Evolutionary conservation across 1,140 invertebrate species (phyloP).

Genomic region (Cyclina sinensis): DNA sequence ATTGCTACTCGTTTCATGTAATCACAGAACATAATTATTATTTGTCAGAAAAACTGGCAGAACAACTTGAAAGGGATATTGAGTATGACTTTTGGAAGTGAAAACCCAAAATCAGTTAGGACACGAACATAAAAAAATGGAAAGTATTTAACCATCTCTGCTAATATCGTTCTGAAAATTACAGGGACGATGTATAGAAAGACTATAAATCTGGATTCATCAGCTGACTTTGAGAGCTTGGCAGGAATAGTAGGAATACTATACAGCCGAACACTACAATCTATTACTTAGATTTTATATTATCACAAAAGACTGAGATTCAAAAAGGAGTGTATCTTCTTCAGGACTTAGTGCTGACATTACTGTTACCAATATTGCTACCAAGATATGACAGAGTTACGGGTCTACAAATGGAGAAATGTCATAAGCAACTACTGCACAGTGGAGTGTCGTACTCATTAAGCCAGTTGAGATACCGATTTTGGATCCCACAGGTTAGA

Average conservation of each 20-base stretch:
- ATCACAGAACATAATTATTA: conserved; percentile 61
- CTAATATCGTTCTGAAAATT: conserved; percentile 24
- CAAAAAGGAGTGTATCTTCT: conserved; percentile 4
- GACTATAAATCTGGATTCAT: not conserved
- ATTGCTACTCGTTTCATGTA: conserved; percentile 59
- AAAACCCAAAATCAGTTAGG: conserved; percentile 57
- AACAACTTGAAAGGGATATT: conserved; percentile 41
- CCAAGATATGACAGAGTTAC: conserved; percentile 21
- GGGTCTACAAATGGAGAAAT: not conserved
- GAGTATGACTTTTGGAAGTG: conserved; percentile 61
- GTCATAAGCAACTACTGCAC: conserved; percentile 30
- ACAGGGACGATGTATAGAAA: conserved; percentile 8
- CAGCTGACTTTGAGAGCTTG: no score
- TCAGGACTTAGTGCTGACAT: not conserved
- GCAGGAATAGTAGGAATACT: not conserved
- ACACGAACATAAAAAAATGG: conserved; percentile 57
- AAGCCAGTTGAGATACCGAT: conserved; percentile 2
- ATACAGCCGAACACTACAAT: not conserved
- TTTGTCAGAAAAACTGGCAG: conserved; percentile 58
- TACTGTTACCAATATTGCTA: not conserved
- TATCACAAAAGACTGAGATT: conserved; percentile 37
- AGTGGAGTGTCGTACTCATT: conserved; percentile 41
- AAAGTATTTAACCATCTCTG: not conserved
- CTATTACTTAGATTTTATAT: conserved; percentile 53
- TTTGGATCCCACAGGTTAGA: conserved; percentile 41